Evolutionary conservation across 2,888 invertebrate species (phyloP), one percentile per base, ranked within the genome.

Genomic region (Deilephila elpenor): DNA sequence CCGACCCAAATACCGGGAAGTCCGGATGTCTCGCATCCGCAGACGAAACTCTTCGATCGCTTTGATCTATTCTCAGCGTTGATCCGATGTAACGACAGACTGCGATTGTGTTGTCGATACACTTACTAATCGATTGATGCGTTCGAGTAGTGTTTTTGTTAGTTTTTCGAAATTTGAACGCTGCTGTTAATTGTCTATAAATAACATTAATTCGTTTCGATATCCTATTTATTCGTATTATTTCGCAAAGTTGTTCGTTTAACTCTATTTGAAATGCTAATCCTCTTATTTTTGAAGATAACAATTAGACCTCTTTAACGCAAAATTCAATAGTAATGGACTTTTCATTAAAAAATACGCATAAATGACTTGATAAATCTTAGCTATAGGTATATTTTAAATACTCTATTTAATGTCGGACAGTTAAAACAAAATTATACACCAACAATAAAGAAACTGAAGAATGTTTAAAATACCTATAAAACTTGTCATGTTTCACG

Each of bases 41-140:
- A 84, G 86, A 89, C 81, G 82, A 83, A 82, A 88, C 88, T 87
- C 82, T 82, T 82, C 79, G 83, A 83, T 79, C 80, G 85, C 91
- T 91, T 93, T 93, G 93, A 93, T 93, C 93, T 93, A 93, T 93
- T 93, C 86, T 81, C 78, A 83, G 86, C 84, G 79, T 83, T 88
- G 89, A 91, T 89, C 87, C 89, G 87, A 84, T 83, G 84, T 80
- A 51, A 67, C 83, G 85, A 88, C 88, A 84, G 83, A 84, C 81
- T 84, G 84, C 83, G 83, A 81, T 82, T 77, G 56, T 67, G 44
- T 51, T 51, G 51, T 67, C 5, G 5, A 6, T 61, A 61, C 61
- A 32, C 19, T 62, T 34, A 56, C 61, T 62, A 56, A 56, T 56
- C 56, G 56, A 56, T 44, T 44, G 14, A 44, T 44, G 44, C 14